phyloP scores from a whole-genome alignment of 2,888 invertebrate species.

The Watsonalla binaria region DNA sequence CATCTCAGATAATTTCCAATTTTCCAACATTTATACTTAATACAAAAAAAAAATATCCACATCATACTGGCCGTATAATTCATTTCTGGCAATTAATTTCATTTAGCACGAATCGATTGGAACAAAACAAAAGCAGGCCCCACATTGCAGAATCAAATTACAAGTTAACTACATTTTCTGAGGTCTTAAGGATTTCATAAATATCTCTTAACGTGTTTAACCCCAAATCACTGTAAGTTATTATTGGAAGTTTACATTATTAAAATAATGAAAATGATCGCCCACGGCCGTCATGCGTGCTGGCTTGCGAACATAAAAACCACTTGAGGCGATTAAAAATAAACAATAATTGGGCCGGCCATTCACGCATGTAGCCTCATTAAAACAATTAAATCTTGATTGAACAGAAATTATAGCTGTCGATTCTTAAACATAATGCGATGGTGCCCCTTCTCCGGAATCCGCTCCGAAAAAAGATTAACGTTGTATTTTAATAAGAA shows the following conservation, averaged over 20 bases:
- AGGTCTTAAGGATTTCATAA: slow-evolving; percentile 66
- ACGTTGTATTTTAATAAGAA: slow-evolving; percentile 77
- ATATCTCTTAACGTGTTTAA: slow-evolving; percentile 76
- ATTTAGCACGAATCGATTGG: slow-evolving; percentile 19
- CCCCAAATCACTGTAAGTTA: slow-evolving; percentile 78
- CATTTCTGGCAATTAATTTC: neutral
- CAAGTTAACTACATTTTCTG: slow-evolving; percentile 53
- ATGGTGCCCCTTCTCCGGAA: slow-evolving; percentile 66
- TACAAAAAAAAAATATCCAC: neutral
- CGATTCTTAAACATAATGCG: slow-evolving; percentile 77
- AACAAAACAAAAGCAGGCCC: slow-evolving; percentile 40
- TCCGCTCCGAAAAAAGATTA: slow-evolving; percentile 76
- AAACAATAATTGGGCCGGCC: slow-evolving; percentile 78
- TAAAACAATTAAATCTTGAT: slow-evolving; percentile 80
- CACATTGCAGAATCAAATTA: slow-evolving; percentile 61
- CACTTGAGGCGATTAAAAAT: slow-evolving; percentile 78
- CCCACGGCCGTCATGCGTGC: slow-evolving; percentile 72
- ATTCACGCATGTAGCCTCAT: slow-evolving; percentile 78
- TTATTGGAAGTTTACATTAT: slow-evolving; percentile 79
- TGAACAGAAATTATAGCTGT: slow-evolving; percentile 79
- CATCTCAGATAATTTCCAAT: too few relatives aligned
- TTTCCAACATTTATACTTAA: too few relatives aligned
- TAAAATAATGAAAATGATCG: slow-evolving; percentile 79
- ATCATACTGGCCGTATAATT: slow-evolving; percentile 8
- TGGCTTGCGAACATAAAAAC: slow-evolving; percentile 75